A percentile compares a stretch with the other conserved stretches of the same genome.
Evolutionary conservation across 2,888 invertebrate species (phyloP).

Genomic region (Cyaniris semiargus): DNA sequence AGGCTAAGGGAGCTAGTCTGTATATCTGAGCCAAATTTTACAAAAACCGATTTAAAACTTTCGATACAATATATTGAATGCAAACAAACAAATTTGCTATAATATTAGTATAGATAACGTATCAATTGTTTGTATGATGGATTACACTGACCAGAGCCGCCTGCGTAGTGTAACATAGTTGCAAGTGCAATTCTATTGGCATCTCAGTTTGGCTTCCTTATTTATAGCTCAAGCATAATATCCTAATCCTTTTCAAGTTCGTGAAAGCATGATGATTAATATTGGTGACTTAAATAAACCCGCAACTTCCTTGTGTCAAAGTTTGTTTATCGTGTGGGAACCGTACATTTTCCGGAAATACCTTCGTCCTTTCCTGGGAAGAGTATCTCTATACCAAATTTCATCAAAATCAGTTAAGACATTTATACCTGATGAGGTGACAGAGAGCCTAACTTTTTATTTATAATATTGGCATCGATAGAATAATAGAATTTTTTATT

Average conservation of each 20-base stretch:
- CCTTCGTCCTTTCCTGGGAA: too few relatives aligned
- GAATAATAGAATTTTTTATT: too few relatives aligned
- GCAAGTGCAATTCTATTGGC: conserved; percentile 2
- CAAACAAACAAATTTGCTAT: not conserved
- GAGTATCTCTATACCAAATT: too few relatives aligned
- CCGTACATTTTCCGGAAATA: too few relatives aligned
- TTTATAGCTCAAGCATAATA: conserved; percentile 10
- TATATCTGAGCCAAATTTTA: not conserved
- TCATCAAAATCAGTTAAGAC: too few relatives aligned
- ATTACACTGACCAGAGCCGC: not conserved
- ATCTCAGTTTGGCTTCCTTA: conserved; percentile 3
- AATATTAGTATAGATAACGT: not conserved
- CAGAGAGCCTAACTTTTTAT: too few relatives aligned
- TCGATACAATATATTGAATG: not conserved
- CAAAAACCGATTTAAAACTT: not conserved
- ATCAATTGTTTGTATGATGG: not conserved
- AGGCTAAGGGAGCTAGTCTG: too few relatives aligned
- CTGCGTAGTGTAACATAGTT: conserved; percentile 6
- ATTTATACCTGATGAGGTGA: too few relatives aligned
- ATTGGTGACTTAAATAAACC: too few relatives aligned
- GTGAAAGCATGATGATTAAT: not conserved
- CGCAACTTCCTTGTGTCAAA: not conserved
- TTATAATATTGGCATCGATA: too few relatives aligned
- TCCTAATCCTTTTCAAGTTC: not conserved
- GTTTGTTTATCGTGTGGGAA: not conserved